phyloP scores from a whole-genome alignment of 2,113 vertebrate species.

The Conger conger region DNA sequence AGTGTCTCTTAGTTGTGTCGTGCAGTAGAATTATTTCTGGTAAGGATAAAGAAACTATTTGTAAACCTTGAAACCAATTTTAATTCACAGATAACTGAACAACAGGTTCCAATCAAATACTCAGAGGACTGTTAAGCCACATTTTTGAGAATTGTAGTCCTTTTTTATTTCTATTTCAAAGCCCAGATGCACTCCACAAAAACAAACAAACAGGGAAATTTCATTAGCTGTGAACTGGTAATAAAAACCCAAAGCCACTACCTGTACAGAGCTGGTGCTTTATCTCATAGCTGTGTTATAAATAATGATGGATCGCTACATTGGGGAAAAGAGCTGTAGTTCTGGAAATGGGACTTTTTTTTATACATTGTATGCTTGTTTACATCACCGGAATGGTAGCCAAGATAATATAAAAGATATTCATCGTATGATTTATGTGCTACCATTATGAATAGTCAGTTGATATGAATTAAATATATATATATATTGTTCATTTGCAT shows the following conservation, averaged over 20 bases:
- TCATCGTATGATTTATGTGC: slow-evolving; percentile 29
- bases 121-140: slow-evolving; percentile 9
- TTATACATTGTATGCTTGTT: slow-evolving; percentile 25
- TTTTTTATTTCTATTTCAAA: slow-evolving; percentile 14
- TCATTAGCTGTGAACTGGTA: slow-evolving; percentile 21
- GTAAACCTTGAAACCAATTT: slow-evolving; percentile 21
- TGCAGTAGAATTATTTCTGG: neutral
- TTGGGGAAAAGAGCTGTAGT: neutral
- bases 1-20: neutral
- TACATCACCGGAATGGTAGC: slow-evolving; percentile 9
- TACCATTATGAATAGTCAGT: slow-evolving; percentile 21
- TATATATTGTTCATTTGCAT: neutral
- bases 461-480: slow-evolving; percentile 16
- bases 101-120: slow-evolving; percentile 10
- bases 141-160: neutral
- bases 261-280: slow-evolving; percentile 20
- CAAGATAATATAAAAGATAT: slow-evolving; percentile 11
- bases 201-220: slow-evolving; percentile 28
- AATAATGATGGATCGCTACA: slow-evolving; percentile 32
- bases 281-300: slow-evolving; percentile 29
- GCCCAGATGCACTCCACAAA: neutral
- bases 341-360: slow-evolving; percentile 12
- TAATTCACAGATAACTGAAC: slow-evolving; percentile 8
- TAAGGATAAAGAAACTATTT: slow-evolving; percentile 13
- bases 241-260: slow-evolving; percentile 19